Evolutionary conservation across 1,140 invertebrate genomes (phyloP), one percentile per base, ranked within the genome.

Genomic region (Trichonephila clavipes): DNA sequence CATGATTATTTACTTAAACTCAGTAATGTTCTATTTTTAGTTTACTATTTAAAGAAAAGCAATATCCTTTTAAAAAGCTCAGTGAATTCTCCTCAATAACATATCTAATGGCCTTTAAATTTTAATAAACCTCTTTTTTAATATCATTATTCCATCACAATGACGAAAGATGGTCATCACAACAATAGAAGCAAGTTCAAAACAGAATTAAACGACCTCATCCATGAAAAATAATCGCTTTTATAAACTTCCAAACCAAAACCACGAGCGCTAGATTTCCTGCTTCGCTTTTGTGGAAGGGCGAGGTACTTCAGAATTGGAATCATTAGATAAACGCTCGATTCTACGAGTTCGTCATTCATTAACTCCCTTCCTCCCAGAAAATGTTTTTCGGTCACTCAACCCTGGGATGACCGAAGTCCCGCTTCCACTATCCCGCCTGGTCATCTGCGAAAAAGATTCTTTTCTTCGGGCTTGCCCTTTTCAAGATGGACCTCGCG

Each of bases 391-490:
- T 24, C 66, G 66, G 66, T 72, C 66, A 72, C 66, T 72, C 66
- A 72, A 40, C 66, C 66, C 8, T 24, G 66, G 3, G 24, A 21
- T 72, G 66, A 72, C 66, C 66, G 24, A 72, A 72, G 66, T 72
- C 66, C 66, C n/a, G 66, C 21, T 64, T 64, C n/a, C n/a, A 64
- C n/a, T 64, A 64, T 64, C 62, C 62, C 66, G 24, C 66, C 8
- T 72, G 66, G 66, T 72, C 24, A 72, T 72, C 66, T 72, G 12
- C 24, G n/a, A 40, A 40, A 40, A 40, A 40, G 34, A 40, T 10
- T 69, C 24, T 28, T 72, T 72, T 72, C 66, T 72, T 72, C 66
- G 66, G 66, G 66, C 24, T 10, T 72, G 66, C 66, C 66, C 66
- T 72, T 24, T 72, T 24, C 3, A 28, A 72, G 66, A 72, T 72